A percentile compares a stretch with the other conserved stretches of the same genome.
Conservation (phyloP, 2,113 vertebrate genomes). For the Microcebus griseorufus region DNA sequence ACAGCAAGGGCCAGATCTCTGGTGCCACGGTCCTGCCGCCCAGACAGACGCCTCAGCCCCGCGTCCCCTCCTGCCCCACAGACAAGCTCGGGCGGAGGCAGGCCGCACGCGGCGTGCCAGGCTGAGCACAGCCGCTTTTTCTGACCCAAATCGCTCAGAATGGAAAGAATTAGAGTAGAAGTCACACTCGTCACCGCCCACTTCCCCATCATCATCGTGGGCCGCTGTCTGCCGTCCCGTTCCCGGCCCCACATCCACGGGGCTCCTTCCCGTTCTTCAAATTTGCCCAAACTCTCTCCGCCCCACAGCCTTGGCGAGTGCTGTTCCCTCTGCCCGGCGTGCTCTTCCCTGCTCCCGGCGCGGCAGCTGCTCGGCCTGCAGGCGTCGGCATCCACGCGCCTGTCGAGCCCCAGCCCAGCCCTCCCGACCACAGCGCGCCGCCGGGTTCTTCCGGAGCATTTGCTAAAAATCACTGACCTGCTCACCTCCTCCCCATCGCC, state of each 20-base stretch:
- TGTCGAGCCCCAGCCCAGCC: accelerated
- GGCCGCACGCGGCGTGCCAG: accelerated
- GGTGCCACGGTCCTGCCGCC: not conserved
- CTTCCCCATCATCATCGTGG: accelerated
- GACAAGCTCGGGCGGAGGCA: not conserved
- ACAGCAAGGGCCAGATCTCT: not conserved
- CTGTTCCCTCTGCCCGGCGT: not conserved
- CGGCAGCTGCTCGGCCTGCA: not conserved
- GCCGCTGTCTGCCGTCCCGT: not conserved
- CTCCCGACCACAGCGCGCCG: no score
- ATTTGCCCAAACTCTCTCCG: not conserved
- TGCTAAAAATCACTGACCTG: not conserved
- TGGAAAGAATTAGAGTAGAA: no score
- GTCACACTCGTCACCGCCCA: accelerated
- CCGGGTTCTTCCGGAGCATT: not conserved
- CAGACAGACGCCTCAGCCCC: not conserved
- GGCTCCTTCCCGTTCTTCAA: not conserved
- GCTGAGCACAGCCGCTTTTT: accelerated
- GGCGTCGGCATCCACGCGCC: not conserved
- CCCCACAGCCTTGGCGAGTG: not conserved
- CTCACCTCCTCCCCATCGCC: not conserved
- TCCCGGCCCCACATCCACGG: accelerated
- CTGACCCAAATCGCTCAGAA: not conserved
- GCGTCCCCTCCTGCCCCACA: not conserved
- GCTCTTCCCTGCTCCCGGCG: not conserved